Evolutionary conservation across 2,113 vertebrate genomes (phyloP).

Genomic region (Corythoichthys haematopterus): DNA sequence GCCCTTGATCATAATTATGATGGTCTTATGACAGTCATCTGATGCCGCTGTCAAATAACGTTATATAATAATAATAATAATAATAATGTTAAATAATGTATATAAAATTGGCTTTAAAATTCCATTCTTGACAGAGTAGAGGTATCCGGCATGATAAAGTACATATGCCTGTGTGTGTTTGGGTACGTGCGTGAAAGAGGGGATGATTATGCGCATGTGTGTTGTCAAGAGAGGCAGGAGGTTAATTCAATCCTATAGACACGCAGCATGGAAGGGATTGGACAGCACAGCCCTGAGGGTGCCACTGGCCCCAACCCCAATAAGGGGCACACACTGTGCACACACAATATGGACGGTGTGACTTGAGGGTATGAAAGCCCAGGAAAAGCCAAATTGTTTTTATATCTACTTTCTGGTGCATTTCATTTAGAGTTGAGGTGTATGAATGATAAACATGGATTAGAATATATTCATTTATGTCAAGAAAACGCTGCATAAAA

Average conservation of each 20-base stretch:
- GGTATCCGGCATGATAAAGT: constrained; percentile 55
- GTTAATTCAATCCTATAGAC: constrained; percentile 77
- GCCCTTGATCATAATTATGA: no score
- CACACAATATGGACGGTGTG: constrained; percentile 51
- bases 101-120: constrained; percentile 23
- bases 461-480: constrained; percentile 51
- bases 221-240: constrained; percentile 67
- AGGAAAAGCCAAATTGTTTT: constrained; percentile 66
- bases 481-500: constrained; percentile 55
- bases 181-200: constrained; percentile 20
- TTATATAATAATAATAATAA: no score
- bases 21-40: no score
- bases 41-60: no score
- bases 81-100: no score
- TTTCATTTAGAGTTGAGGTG: constrained; percentile 53
- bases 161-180: constrained; percentile 33
- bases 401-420: constrained; percentile 59
- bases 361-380: constrained; percentile 54
- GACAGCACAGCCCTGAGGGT: constrained; percentile 68
- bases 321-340: constrained; percentile 49
- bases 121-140: constrained; percentile 44
- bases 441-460: constrained; percentile 61
- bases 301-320: constrained; percentile 68
- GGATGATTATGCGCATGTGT: constrained; percentile 61
- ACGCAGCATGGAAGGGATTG: constrained; percentile 74